Conservation (phyloP, 2,797 vertebrate species). For the Phoeniculus purpureus region DNA sequence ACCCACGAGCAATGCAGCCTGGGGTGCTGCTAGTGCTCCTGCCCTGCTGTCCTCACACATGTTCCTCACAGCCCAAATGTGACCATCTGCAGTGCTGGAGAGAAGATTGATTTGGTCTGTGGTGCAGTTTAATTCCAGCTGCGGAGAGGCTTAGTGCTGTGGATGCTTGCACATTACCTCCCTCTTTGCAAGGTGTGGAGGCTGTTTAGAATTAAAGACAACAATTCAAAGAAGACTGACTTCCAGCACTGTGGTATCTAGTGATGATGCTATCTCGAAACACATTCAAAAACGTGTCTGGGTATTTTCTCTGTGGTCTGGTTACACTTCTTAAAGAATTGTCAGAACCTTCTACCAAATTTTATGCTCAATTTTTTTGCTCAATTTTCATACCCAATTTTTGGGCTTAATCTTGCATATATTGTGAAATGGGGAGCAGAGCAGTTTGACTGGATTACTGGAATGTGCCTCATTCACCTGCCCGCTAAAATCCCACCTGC, state of each 20-base stretch:
- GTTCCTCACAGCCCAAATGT: not conserved
- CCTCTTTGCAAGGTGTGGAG: not conserved
- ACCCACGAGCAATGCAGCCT: not conserved
- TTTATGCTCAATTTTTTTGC: conserved; percentile 29
- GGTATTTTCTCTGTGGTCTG: not conserved
- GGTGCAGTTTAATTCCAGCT: not conserved
- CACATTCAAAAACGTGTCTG: not conserved
- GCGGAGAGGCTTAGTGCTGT: not conserved
- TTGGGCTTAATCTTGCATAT: conserved; percentile 33
- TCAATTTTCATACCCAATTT: not conserved
- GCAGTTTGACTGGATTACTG: not conserved
- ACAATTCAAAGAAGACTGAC: not conserved
- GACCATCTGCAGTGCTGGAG: not conserved
- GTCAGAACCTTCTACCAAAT: not conserved
- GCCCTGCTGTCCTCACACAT: accelerated
- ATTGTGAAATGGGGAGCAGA: conserved; percentile 13
- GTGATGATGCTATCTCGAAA: not conserved
- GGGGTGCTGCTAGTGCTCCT: not conserved
- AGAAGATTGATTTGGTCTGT: not conserved
- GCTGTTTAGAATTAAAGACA: not conserved
- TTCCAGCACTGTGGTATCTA: not conserved
- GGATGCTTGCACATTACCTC: not conserved
- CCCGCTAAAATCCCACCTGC: conserved; percentile 37
- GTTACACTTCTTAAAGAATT: not conserved
- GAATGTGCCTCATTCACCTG: not conserved